Base-by-base conservation (phyloP, 1,140 invertebrate genomes). In the Ceratina calcarata region DNA sequence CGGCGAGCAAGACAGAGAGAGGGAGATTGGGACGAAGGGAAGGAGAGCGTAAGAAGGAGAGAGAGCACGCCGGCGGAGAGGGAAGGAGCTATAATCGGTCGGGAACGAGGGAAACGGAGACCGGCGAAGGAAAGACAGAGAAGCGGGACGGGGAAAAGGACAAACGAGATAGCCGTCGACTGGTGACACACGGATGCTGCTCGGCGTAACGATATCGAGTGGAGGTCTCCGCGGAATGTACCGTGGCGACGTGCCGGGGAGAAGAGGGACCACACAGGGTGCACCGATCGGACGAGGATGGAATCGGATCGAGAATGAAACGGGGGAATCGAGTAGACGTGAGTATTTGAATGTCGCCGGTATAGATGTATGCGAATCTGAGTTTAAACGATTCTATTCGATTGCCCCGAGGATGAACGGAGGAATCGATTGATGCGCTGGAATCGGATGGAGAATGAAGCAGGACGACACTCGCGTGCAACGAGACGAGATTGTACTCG, bases 181-280 rank as follows among this genome's bases (percentile, higher is more conserved):
- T 68, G 75, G 76, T 76, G 80, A 85, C 85, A 81, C 82, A 82
- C 72, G 67, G 71, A 77, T 67, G 84, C 80, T 82, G 70, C 81
- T 72, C 78, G 53, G 77, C 80, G 83, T 85, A 78, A 83, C 85
- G 85, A 86, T 86, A 77, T 78, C 84, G 81, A 58, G 68, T 80
- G 78, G 77, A 80, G 80, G 81, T 77, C 83, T 72, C 61, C 77
- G 66, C 78, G 81, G 86, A 84, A 88, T 86, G 86, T 80, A 80
- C 74, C 69, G 78, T 57, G 73, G 76, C 65, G 78, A 75, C 55
- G 60, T 74, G 66, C 77, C 37, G 62, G 64, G 18, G 51, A 58
- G 66, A 64, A 68, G 6, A 49, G 49, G 66, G 57, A 80, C 27
- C 37, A 57, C 37, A 57, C 62, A 68, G 45, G 72, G 55, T 60